These are phyloP conservation scores for Trididemnum nubilum DNA, from an alignment of 23 tunicate genomes.

Conservation along the genomic window DNA sequence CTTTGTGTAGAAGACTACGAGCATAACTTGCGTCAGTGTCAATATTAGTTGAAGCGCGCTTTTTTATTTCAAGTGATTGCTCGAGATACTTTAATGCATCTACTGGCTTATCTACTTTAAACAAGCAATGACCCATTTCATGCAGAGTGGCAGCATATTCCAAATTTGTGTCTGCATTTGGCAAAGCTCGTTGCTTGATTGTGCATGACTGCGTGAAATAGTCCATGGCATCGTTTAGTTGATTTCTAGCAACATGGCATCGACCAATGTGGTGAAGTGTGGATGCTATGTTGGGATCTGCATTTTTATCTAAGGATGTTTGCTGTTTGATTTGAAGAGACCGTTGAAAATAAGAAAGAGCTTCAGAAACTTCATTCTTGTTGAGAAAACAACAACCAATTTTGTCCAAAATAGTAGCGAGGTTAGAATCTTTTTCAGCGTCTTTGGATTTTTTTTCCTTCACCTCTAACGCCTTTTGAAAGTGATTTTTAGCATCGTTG, in stretches of 20 bases:
- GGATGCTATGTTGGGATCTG: not conserved
- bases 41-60: not conserved
- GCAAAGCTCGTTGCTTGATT: not conserved
- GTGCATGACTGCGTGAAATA: not conserved
- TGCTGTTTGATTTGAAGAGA: not conserved
- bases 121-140: slow-evolving; percentile 9
- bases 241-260: not conserved
- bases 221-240: slow-evolving; percentile 2
- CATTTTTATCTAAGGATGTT: not conserved
- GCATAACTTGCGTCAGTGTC: not conserved
- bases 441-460: not conserved
- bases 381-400: slow-evolving; percentile 12
- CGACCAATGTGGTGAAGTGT: slow-evolving; percentile 8
- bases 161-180: not conserved
- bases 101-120: not conserved
- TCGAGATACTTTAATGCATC: slow-evolving; percentile 6
- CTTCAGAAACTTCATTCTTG: not conserved
- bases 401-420: not conserved
- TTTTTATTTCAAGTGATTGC: not conserved
- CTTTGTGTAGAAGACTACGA: not conserved
- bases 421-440: not conserved
- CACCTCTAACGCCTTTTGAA: not conserved
- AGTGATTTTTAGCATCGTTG: not conserved
- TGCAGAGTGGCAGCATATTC: not conserved
- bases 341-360: not conserved